Conservation (phyloP, 2,888 invertebrate genomes). For the Allacma fusca region DNA sequence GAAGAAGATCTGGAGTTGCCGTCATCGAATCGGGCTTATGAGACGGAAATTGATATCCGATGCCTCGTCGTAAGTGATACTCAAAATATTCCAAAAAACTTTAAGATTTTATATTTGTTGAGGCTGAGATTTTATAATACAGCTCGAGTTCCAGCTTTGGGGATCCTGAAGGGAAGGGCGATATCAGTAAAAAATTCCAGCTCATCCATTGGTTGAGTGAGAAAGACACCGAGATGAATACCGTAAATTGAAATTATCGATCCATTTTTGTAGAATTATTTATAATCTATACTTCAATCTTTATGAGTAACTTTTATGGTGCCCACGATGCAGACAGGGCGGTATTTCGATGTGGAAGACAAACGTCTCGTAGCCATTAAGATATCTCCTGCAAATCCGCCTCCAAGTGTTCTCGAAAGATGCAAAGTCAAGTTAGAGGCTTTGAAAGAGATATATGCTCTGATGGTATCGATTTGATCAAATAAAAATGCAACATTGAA, state of each 20-base stretch:
- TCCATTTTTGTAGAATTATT: no score
- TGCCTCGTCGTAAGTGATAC: neutral
- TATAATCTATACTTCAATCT: neutral
- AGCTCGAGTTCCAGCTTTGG: neutral
- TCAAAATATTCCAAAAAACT: no score
- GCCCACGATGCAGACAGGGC: constrained; percentile 38
- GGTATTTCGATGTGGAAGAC: constrained; percentile 50
- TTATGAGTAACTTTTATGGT: neutral
- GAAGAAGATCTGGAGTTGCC: constrained; percentile 33
- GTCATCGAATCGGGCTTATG: constrained; percentile 41
- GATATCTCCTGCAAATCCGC: constrained; percentile 38
- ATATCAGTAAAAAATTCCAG: constrained; percentile 45
- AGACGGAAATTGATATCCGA: constrained; percentile 28
- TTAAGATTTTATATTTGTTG: no score
- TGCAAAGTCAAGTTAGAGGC: constrained; percentile 47
- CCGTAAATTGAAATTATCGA: constrained; percentile 34
- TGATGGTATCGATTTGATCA: no score
- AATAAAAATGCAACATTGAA: neutral
- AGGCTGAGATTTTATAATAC: no score
- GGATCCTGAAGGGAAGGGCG: constrained; percentile 9
- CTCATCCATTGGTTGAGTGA: constrained; percentile 49
- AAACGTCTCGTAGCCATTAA: constrained; percentile 50
- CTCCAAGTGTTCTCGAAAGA: constrained; percentile 13
- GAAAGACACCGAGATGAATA: constrained; percentile 25
- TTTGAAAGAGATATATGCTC: constrained; percentile 46